Percentiles rank a stretch among this genome's conserved stretches.
phyloP scores from a whole-genome alignment of 2,888 invertebrate species.

The Polietes domitor region DNA sequence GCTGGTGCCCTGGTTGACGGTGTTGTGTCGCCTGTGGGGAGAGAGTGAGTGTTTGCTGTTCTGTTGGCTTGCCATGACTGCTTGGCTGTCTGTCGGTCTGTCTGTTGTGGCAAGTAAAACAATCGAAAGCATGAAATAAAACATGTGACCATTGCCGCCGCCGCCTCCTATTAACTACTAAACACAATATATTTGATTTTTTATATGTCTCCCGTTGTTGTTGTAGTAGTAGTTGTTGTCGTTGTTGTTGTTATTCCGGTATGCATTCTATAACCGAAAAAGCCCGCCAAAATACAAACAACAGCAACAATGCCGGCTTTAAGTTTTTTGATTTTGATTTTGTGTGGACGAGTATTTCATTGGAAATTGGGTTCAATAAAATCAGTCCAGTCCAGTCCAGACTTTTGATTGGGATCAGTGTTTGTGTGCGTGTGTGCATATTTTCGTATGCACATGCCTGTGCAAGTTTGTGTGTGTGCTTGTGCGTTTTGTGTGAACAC shows the following conservation, averaged over 20 bases:
- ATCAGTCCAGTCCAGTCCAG: conserved; percentile 53
- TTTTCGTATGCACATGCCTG: not conserved
- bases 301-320: conserved; percentile 30
- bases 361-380: conserved; percentile 61
- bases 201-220: conserved; percentile 15
- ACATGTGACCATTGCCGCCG: conserved; percentile 19
- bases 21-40: not conserved
- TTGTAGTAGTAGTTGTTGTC: not conserved
- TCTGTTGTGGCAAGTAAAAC: not conserved
- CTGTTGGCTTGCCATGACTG: not conserved
- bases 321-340: conserved; percentile 32
- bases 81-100: not conserved
- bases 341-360: conserved; percentile 55
- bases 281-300: conserved; percentile 41
- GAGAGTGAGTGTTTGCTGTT: not conserved
- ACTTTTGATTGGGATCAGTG: conserved; percentile 60
- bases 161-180: conserved; percentile 30
- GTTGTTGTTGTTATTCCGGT: not conserved
- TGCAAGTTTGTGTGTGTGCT: conserved; percentile 7
- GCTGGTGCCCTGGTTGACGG: not conserved
- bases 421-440: conserved; percentile 2
- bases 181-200: conserved; percentile 30
- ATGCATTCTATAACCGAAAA: conserved; percentile 6
- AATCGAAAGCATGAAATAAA: not conserved
- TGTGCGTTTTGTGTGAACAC: not conserved